Conservation (phyloP, 2,113 vertebrate genomes). For the Eretmochelys imbricata region DNA sequence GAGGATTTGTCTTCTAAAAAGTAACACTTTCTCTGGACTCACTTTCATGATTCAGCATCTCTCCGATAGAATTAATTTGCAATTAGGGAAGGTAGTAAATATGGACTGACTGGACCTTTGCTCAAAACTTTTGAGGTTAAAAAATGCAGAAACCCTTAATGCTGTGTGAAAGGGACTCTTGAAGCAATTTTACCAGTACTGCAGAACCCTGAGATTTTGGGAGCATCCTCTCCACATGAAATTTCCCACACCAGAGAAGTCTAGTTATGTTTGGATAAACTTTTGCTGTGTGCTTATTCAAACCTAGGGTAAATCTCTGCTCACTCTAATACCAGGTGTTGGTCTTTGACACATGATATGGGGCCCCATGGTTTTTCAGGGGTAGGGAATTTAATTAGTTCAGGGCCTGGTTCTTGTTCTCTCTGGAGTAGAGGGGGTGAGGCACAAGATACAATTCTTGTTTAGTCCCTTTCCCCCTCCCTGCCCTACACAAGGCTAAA, state of each 20-base stretch:
- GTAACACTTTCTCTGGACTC: neutral
- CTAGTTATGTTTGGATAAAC: neutral
- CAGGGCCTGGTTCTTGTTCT: neutral
- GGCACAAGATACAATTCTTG: fast-evolving
- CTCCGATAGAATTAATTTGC: neutral
- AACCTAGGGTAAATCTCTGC: neutral
- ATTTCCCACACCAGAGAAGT: neutral
- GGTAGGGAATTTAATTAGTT: neutral
- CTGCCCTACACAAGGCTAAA: fast-evolving
- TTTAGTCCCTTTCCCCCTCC: fast-evolving
- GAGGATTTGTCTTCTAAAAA: neutral
- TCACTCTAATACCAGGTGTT: fast-evolving
- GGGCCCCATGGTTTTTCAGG: fast-evolving
- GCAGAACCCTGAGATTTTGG: neutral
- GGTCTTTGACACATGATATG: neutral
- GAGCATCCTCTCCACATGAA: neutral
- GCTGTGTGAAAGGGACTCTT: fast-evolving
- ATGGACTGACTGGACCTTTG: fast-evolving
- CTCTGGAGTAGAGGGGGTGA: neutral
- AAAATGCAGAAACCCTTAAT: neutral
- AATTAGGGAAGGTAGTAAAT: neutral
- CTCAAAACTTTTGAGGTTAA: neutral
- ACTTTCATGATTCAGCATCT: neutral
- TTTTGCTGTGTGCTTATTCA: neutral
- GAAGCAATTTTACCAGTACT: fast-evolving